Percentiles rank a stretch among this genome's conserved stretches.
phyloP scores from a whole-genome alignment of 1,140 invertebrate genomes.

The Pollicipes pollicipes region DNA sequence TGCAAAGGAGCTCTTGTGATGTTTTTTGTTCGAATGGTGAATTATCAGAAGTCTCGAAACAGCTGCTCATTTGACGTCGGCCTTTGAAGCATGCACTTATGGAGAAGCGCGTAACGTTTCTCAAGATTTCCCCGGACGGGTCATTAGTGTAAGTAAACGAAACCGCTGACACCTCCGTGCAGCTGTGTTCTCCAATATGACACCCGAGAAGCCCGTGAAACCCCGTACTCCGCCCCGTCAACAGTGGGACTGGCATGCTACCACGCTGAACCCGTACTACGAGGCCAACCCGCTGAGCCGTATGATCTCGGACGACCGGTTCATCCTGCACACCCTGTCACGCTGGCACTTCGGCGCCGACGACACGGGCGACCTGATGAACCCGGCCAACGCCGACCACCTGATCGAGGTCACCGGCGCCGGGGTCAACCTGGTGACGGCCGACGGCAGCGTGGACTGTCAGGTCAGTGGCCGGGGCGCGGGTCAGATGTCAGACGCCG shows the following conservation, averaged over 20 bases:
- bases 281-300: conserved; percentile 53
- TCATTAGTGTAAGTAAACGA: too few relatives aligned
- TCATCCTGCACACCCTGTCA: conserved; percentile 53
- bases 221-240: conserved; percentile 21
- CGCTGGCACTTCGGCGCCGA: conserved; percentile 76
- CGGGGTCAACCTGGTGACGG: conserved; percentile 47
- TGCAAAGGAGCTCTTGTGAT: too few relatives aligned
- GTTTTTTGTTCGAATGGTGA: too few relatives aligned
- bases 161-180: too few relatives aligned
- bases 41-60: too few relatives aligned
- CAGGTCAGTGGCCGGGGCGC: conserved; percentile 24
- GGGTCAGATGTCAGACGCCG: background rate
- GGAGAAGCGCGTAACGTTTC: too few relatives aligned
- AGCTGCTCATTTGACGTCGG: too few relatives aligned
- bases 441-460: conserved; percentile 86
- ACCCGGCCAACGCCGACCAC: conserved; percentile 40
- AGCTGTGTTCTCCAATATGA: too few relatives aligned
- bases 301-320: conserved; percentile 69
- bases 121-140: too few relatives aligned
- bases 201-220: too few relatives aligned
- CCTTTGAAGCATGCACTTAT: too few relatives aligned
- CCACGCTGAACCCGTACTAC: conserved; percentile 76
- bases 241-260: conserved; percentile 67
- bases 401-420: conserved; percentile 31
- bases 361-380: conserved; percentile 62